Base-by-base conservation (phyloP, 2,797 vertebrate genomes). In the Cottoperca gobio region DNA sequence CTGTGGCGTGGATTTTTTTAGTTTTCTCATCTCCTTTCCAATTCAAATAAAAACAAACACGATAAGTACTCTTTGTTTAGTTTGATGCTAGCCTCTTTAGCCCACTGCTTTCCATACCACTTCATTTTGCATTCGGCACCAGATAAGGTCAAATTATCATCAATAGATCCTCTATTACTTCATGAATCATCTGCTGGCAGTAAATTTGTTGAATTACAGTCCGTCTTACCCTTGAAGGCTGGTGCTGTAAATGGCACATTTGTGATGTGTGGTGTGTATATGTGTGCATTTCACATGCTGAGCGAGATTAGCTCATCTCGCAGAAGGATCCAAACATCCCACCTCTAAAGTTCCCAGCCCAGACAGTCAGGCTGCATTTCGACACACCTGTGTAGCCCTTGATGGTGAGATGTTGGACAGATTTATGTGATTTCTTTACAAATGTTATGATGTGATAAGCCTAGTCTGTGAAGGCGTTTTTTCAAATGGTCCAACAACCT, bases 301-400 rank as follows among this genome's bases (percentile, higher is more conserved):
- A 62, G 46, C 78, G 58, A 23, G 75, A 86, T 87, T 83, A 90
- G 73, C 73, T 88, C 86, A 88, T 81, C 50, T 52, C 8, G 13
- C 46, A 60, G 55, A 76, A 5, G 17, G 49, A 68, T 79, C 75
- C 77, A 71, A 73, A 82, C 68, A 60, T 62, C 35, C 49, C 76
- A 69, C 60, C 61, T 50, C 73, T 43, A 13, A 62, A 52, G 61
- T 74, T 71, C 81, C 73, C 61, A 50, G 23, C 37, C 1, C 21
- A 1, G 33, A 40, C 43, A 26, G 46, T 10, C 48, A 13, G 24
- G 16, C 68, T 31, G 33, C 19, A 3, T 77, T 21, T 33, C 49
- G 2, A 64, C 65, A 40, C 84, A 45, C 54, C 37, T 55, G 58
- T 14, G 61, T 11, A 37, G 63, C 49, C 24, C 26, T 3, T 24